Evolutionary conservation across 1,140 invertebrate genomes (phyloP).

Genomic region (Steinernema khuongi): DNA sequence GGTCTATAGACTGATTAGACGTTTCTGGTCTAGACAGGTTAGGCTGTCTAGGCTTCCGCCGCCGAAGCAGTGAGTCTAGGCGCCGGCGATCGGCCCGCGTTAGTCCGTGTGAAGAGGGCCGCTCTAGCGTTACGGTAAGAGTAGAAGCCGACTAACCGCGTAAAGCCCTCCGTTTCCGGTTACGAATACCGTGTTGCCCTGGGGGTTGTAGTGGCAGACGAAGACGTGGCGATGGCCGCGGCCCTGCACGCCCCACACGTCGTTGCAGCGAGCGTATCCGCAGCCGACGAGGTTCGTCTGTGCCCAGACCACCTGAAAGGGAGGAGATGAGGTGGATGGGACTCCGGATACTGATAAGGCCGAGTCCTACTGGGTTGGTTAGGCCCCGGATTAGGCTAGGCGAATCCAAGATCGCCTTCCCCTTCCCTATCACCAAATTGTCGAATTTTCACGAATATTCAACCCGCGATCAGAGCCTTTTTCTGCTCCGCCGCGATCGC

Average conservation of each 20-base stretch:
- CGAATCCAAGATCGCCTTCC: too few relatives aligned
- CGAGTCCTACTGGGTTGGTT: too few relatives aligned
- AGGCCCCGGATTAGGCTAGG: too few relatives aligned
- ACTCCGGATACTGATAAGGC: neutral
- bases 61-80: too few relatives aligned
- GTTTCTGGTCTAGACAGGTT: too few relatives aligned
- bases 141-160: conserved; percentile 46
- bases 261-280: conserved; percentile 52
- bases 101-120: conserved; percentile 13
- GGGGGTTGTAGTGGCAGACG: conserved; percentile 58
- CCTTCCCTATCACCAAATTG: too few relatives aligned
- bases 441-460: too few relatives aligned
- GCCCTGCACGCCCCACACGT: conserved; percentile 49
- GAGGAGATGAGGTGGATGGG: neutral
- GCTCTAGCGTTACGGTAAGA: conserved; percentile 11
- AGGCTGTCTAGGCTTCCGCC: too few relatives aligned
- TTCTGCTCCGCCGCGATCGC: too few relatives aligned
- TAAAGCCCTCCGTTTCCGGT: conserved; percentile 44
- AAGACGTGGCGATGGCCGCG: conserved; percentile 51
- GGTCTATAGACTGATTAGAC: too few relatives aligned
- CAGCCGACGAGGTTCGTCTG: conserved; percentile 55
- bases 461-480: too few relatives aligned
- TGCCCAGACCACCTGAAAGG: conserved; percentile 58
- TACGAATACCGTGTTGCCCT: conserved; percentile 56
- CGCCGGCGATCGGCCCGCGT: neutral